A percentile compares a stretch with the other conserved stretches of the same genome.
Conservation (phyloP, 64 coral and sea anemone species). For the Dendrophyllia cribrosa region DNA sequence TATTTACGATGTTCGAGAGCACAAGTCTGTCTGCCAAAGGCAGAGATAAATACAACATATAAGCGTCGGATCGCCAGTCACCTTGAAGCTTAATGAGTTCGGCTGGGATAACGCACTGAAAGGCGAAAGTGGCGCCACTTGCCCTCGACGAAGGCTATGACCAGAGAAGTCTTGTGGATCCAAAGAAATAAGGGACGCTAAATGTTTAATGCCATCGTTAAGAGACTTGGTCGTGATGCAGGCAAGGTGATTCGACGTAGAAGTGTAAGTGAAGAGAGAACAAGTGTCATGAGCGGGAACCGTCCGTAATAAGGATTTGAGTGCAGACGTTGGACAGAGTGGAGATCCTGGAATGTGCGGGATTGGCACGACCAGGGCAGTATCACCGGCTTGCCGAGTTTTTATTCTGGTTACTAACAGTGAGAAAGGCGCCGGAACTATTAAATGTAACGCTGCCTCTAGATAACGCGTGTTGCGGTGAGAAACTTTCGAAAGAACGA, state of each 20-base stretch:
- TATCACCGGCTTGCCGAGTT: constrained; percentile 15
- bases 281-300: constrained; percentile 17
- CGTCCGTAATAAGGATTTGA: neutral
- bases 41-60: neutral
- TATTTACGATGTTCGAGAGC: too few species aligned
- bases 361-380: constrained; percentile 13
- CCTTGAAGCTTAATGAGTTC: neutral
- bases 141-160: too few species aligned
- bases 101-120: neutral
- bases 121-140: neutral
- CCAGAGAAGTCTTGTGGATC: too few species aligned
- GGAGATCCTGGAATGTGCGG: constrained; percentile 2
- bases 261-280: constrained; percentile 4
- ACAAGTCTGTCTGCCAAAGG: too few species aligned
- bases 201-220: too few species aligned
- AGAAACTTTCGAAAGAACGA: neutral
- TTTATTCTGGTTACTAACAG: constrained; percentile 31
- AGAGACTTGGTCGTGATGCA: constrained; percentile 12
- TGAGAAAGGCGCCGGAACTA: constrained; percentile 25
- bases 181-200: too few species aligned
- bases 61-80: neutral
- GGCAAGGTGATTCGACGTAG: neutral
- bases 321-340: neutral
- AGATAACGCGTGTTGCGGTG: neutral
- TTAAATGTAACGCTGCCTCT: neutral